Base-by-base conservation (phyloP, 2,888 invertebrate species). In the Meta bourneti region DNA sequence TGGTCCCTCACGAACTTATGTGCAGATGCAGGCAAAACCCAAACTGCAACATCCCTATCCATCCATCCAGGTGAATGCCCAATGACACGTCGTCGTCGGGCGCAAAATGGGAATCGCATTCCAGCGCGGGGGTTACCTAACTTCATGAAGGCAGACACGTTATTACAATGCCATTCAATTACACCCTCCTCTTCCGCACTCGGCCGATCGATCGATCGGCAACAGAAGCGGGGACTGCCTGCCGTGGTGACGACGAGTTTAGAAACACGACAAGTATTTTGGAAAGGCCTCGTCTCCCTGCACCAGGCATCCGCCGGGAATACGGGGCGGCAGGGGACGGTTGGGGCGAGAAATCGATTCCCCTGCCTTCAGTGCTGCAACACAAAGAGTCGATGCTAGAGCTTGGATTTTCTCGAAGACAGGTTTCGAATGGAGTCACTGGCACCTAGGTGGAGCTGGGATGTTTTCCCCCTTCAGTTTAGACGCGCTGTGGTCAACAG, bases 91-190 rank as follows among this genome's bases (percentile, higher is more conserved):
- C 19, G 52, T 8, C 71, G 72, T 16, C 78, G 34, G n/a, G 61
- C 20, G 11, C 51, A 82, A 72, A 72, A 51, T 20, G 74, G 51
- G 74, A 74, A 74, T 74, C 83, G 54, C 83, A 74, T 82, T 84
- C 74, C 74, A 13, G 52, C 49, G 51, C 19, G 49, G 72, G 81
- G 51, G 72, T 84, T 78, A 70, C 78, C 77, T 86, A 83, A 87
- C 91, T 87, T 87, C 78, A 91, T 91, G 82, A 91, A 69, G 77
- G 71, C 87, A 72, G 87, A 87, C 82, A 87, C 91, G 87, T 91
- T 87, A 91, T 91, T 91, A 87, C 91, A 91, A 91, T 91, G 83
- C 91, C 91, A 87, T 91, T 91, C 91, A 91, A 91, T 91, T 91
- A 91, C 83, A 75, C 77, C 85, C 79, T 54, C 52, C 48, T 34